Evolutionary conservation across 2,113 vertebrate species (phyloP).

Genomic region (Coracopsis vasa): DNA sequence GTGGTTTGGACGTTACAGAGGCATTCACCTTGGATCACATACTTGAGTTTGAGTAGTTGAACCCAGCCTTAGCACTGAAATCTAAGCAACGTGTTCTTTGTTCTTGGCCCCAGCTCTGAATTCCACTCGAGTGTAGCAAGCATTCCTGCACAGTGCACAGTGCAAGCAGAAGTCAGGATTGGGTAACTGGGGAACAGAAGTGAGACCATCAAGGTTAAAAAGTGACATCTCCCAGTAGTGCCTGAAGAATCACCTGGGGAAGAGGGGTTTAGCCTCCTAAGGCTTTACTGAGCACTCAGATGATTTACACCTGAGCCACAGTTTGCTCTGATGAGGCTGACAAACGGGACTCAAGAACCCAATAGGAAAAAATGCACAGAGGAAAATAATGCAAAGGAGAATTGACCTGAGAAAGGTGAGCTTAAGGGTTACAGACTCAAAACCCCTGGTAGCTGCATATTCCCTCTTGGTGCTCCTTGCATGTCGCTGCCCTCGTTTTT

Average conservation of each 20-base stretch:
- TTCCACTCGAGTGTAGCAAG: not conserved
- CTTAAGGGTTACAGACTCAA: not conserved
- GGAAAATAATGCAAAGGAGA: not conserved
- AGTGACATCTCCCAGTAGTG: not conserved
- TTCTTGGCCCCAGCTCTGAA: not conserved
- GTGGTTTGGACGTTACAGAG: not conserved
- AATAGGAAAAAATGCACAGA: not conserved
- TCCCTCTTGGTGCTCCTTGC: not conserved
- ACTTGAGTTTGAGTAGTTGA: not conserved
- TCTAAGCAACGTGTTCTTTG: not conserved
- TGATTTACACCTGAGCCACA: not conserved
- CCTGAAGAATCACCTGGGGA: not conserved
- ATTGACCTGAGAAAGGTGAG: not conserved
- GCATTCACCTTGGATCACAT: not conserved
- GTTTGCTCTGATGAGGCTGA: not conserved
- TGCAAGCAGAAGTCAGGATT: not conserved
- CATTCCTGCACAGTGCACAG: not conserved
- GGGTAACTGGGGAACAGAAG: not conserved
- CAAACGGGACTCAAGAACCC: not conserved
- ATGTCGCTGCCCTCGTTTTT: not conserved
- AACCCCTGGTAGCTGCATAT: not conserved
- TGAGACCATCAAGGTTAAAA: not conserved
- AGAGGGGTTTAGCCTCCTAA: not conserved
- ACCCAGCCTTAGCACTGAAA: not conserved
- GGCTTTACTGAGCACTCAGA: not conserved